A percentile compares a stretch with the other conserved stretches of the same genome.
Conservation (phyloP, 64 coral and sea anemone species). For the Montipora foliosa region DNA sequence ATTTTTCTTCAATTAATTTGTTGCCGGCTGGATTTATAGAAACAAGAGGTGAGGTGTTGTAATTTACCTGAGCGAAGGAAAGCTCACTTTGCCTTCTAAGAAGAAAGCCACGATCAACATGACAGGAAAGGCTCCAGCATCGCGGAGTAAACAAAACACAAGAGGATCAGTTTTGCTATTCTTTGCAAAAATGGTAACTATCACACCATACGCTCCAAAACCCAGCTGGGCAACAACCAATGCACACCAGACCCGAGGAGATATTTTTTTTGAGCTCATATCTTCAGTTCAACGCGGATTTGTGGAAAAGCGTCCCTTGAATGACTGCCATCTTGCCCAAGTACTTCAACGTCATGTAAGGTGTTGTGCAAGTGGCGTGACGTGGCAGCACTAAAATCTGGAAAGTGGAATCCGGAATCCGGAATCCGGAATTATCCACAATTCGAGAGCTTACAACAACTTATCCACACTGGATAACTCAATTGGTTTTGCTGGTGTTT, state of each 20-base stretch:
- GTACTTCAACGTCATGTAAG: not conserved
- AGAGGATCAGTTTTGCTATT: constrained; percentile 40
- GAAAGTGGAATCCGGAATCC: too few species aligned
- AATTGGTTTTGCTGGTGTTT: too few species aligned
- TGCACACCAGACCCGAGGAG: constrained; percentile 26
- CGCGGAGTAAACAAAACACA: constrained; percentile 25
- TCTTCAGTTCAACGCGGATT: not conserved
- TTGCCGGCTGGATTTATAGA: too few species aligned
- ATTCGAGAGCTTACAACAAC: too few species aligned
- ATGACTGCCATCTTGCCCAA: not conserved
- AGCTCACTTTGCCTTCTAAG: not conserved
- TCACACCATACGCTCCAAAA: constrained; percentile 53
- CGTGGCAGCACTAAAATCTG: too few species aligned
- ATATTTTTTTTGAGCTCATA: not conserved
- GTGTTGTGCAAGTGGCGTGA: too few species aligned
- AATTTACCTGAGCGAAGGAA: constrained; percentile 39
- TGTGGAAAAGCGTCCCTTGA: not conserved
- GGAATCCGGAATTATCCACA: too few species aligned
- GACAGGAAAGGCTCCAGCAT: constrained; percentile 18
- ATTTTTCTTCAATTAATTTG: too few species aligned
- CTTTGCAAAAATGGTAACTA: constrained; percentile 45
- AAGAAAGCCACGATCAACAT: constrained; percentile 11
- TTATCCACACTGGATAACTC: too few species aligned
- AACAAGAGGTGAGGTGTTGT: not conserved
- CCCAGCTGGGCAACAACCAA: constrained; percentile 36